Percentiles rank a stretch among this genome's conserved stretches.
phyloP scores from a whole-genome alignment of 2,888 invertebrate species.

The Carcina quercana region DNA sequence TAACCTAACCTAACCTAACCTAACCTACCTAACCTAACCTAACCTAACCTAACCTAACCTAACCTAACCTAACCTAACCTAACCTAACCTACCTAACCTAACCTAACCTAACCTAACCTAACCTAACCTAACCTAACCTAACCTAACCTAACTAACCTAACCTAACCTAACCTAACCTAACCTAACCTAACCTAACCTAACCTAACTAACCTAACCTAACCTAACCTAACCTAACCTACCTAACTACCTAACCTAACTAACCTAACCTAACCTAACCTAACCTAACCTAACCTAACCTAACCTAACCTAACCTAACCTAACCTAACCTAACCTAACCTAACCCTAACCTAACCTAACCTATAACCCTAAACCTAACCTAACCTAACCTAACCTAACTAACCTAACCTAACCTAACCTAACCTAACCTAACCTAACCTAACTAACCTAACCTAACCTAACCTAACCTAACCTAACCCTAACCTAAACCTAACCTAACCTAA shows the following conservation, averaged over 20 bases:
- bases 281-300: slow-evolving; percentile 3
- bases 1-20: slow-evolving; percentile 1
- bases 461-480: slow-evolving; percentile 21
- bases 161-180: slow-evolving; percentile 15
- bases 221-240: slow-evolving; percentile 22
- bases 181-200: slow-evolving; percentile 17
- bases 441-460: slow-evolving; percentile 27
- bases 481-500: slow-evolving; percentile 17
- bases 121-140: background rate
- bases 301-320: slow-evolving; percentile 9
- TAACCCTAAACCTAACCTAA: too few relatives aligned
- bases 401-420: slow-evolving; percentile 20
- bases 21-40: slow-evolving; percentile 12
- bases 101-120: background rate
- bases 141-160: slow-evolving; percentile 1
- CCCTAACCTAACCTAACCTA: slow-evolving; percentile 13
- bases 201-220: slow-evolving; percentile 18
- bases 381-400: slow-evolving; percentile 13
- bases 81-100: slow-evolving; percentile 7
- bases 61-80: slow-evolving; percentile 1
- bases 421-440: slow-evolving; percentile 25
- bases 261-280: slow-evolving; percentile 1
- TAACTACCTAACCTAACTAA: slow-evolving; percentile 5
- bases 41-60: slow-evolving; percentile 1
- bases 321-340: slow-evolving; percentile 11